Percentiles rank a stretch among this genome's conserved stretches.
Conservation (phyloP, 1,140 invertebrate genomes). For the Leptinotarsa defecta region DNA sequence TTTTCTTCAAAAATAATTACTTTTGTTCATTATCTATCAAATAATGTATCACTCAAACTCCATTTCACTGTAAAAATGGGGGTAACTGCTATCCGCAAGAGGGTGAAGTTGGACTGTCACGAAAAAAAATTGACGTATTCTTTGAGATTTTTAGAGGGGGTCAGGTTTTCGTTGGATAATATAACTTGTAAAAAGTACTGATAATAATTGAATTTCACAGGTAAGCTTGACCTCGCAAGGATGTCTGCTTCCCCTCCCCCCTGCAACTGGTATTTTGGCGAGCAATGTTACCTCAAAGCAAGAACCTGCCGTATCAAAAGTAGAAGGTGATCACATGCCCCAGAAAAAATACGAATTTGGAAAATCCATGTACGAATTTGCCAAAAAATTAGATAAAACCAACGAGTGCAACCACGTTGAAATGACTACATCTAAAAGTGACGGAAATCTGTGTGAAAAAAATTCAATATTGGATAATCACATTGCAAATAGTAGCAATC, state of each 20-base stretch:
- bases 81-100: too few species aligned
- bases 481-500: constrained; percentile 46
- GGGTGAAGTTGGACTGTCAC: too few species aligned
- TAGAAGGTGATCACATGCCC: not conserved
- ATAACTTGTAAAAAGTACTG: too few species aligned
- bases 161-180: too few species aligned
- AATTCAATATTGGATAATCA: constrained; percentile 22
- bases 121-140: too few species aligned
- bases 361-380: constrained; percentile 45
- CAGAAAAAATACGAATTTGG: constrained; percentile 42
- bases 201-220: not conserved
- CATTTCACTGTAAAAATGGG: too few species aligned
- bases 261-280: constrained; percentile 28
- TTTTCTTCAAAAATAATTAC: too few species aligned
- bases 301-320: not conserved
- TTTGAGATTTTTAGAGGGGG: too few species aligned
- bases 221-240: not conserved
- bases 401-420: constrained; percentile 22
- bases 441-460: constrained; percentile 42
- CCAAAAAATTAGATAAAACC: constrained; percentile 38
- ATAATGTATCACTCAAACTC: too few species aligned
- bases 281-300: constrained; percentile 25
- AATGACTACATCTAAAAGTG: constrained; percentile 45
- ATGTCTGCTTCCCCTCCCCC: not conserved
- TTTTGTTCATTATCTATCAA: too few species aligned